Conservation (phyloP, 2,113 vertebrate species). For the Nycticryphes semicollaris region DNA sequence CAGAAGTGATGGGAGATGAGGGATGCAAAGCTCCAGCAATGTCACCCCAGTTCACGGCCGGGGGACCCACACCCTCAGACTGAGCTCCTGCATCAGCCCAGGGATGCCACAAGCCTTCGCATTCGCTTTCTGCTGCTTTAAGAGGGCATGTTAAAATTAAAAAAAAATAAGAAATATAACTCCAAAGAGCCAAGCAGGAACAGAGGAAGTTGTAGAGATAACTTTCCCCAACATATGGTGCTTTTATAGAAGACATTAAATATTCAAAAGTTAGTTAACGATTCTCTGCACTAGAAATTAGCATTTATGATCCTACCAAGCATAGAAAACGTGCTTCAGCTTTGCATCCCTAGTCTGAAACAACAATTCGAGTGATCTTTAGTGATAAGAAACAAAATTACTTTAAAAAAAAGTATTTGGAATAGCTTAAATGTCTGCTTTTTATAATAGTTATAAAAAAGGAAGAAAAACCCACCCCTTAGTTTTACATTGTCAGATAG, state of each 20-base stretch:
- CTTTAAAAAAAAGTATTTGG: neutral
- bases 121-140: neutral
- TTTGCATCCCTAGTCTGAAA: neutral
- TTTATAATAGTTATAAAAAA: neutral
- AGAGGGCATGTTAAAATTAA: neutral
- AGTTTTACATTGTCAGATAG: neutral
- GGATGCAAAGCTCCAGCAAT: fast-evolving
- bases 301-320: neutral
- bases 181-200: neutral
- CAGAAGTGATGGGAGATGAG: neutral
- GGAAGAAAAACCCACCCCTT: neutral
- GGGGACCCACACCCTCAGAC: neutral
- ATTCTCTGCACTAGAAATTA: neutral
- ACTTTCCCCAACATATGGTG: neutral
- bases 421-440: neutral
- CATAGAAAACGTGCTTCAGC: neutral
- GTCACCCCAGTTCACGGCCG: fast-evolving
- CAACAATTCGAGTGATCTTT: neutral
- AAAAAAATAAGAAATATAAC: neutral
- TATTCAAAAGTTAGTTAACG: neutral
- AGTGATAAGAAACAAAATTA: neutral
- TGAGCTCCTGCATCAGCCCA: fast-evolving
- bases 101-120: neutral
- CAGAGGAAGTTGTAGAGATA: neutral
- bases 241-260: neutral